Conservation (phyloP, 2,113 vertebrate species). For the Bostrychus sinensis region DNA sequence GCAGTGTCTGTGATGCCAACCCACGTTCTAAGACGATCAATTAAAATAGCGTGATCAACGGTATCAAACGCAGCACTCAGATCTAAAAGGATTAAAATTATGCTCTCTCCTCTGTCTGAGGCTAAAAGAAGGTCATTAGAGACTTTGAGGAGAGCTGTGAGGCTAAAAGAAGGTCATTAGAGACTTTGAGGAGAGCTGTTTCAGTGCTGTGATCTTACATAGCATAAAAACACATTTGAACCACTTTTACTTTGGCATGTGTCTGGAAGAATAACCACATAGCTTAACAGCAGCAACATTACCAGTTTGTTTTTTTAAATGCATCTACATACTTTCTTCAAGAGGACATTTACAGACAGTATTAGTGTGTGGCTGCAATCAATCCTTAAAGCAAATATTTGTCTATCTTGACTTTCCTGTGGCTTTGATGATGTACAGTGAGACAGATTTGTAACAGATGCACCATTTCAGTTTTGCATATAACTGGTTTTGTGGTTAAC, state of each 20-base stretch:
- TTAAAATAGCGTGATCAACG: too few relatives aligned
- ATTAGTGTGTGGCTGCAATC: constrained; percentile 30
- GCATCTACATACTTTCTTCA: constrained; percentile 34
- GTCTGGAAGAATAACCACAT: constrained; percentile 55
- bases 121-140: too few relatives aligned
- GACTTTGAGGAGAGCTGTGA: too few relatives aligned
- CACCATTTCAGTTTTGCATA: constrained; percentile 34
- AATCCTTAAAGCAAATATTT: constrained; percentile 43
- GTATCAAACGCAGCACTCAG: too few relatives aligned
- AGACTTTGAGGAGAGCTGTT: too few relatives aligned
- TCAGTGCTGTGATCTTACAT: too few relatives aligned
- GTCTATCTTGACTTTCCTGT: constrained; percentile 18
- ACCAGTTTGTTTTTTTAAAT: constrained; percentile 38
- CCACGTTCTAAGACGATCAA: too few relatives aligned
- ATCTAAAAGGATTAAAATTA: too few relatives aligned
- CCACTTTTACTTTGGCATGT: constrained; percentile 49
- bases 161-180: too few relatives aligned
- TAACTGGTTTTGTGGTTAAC: constrained; percentile 20
- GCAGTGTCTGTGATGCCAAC: too few relatives aligned
- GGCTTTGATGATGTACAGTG: too few relatives aligned
- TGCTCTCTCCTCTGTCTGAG: too few relatives aligned
- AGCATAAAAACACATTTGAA: constrained; percentile 53
- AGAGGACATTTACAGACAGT: constrained; percentile 27
- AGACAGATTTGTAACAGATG: background rate
- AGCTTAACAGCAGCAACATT: constrained; percentile 10